phyloP scores from a whole-genome alignment of 2,113 vertebrate species.

The Psophia crepitans region DNA sequence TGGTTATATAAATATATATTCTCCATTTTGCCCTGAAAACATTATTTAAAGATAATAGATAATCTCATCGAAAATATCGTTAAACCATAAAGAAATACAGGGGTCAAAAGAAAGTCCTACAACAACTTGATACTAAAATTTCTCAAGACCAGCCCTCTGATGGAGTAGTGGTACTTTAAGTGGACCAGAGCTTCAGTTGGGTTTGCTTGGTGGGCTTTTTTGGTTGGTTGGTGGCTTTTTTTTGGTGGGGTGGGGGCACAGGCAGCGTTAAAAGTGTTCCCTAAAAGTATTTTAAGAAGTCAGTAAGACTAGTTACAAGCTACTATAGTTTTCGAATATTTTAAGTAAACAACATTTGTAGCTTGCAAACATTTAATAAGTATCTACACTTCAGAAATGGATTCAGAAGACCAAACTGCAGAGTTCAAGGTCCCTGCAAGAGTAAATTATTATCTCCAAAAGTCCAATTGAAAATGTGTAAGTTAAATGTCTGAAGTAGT shows the following conservation, averaged over 20 bases:
- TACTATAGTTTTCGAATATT: not conserved
- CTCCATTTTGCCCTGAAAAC: not conserved
- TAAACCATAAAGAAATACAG: not conserved
- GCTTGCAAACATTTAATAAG: not conserved
- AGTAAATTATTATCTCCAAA: not conserved
- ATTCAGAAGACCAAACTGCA: not conserved
- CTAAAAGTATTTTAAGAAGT: not conserved
- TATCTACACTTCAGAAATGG: not conserved
- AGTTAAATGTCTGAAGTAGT: not conserved
- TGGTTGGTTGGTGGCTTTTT: not conserved
- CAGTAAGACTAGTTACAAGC: not conserved
- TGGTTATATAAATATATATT: not conserved
- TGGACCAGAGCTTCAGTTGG: not conserved
- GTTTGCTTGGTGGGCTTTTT: not conserved
- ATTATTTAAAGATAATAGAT: not conserved
- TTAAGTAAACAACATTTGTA: not conserved
- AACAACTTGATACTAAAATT: not conserved
- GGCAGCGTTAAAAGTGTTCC: not conserved
- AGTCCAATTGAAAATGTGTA: not conserved
- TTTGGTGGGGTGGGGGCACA: no score
- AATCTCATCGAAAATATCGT: not conserved
- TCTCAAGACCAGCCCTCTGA: not conserved
- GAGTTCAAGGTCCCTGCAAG: not conserved
- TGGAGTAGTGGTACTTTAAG: not conserved
- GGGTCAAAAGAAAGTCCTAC: fast-evolving